Evolutionary conservation across 2,888 invertebrate species (phyloP).

Genomic region (Andrena marginata): DNA sequence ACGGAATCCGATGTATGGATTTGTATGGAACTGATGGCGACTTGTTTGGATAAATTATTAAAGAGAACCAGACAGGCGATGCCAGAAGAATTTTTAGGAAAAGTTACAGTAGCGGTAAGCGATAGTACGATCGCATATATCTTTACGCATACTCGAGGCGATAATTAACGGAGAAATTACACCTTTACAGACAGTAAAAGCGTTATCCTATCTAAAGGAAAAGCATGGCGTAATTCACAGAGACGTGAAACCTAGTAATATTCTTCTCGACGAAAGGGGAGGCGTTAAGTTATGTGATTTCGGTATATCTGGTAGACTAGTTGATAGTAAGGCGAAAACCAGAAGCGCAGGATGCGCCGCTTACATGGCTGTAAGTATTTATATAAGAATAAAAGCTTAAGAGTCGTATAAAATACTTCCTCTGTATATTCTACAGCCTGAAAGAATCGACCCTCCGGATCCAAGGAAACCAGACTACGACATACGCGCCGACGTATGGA

Average conservation of each 20-base stretch:
- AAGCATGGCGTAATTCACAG: conserved; percentile 98
- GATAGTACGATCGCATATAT: background rate
- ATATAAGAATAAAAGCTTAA: background rate
- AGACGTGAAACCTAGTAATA: conserved; percentile 99
- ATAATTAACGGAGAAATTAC: conserved; percentile 30
- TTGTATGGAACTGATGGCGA: conserved; percentile 99
- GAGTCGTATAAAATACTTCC: conserved; percentile 6
- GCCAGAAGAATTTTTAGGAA: conserved; percentile 98
- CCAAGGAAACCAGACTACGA: conserved; percentile 98
- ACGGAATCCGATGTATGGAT: conserved; percentile 99
- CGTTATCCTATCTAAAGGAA: conserved; percentile 98
- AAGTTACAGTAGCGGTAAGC: conserved; percentile 97
- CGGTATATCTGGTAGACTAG: conserved; percentile 98
- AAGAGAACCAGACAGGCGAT: conserved; percentile 95
- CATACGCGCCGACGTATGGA: conserved; percentile 99
- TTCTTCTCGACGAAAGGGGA: conserved; percentile 97
- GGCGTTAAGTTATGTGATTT: conserved; percentile 99
- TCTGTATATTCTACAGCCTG: conserved; percentile 89
- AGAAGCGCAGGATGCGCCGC: conserved; percentile 99
- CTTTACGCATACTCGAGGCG: background rate
- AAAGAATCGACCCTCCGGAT: conserved; percentile 97
- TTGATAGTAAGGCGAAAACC: conserved; percentile 99
- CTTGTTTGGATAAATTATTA: conserved; percentile 98
- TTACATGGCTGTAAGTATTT: conserved; percentile 96
- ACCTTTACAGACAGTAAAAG: conserved; percentile 93